Percentiles rank a stretch among this genome's conserved stretches.
phyloP scores from a whole-genome alignment of 1,140 invertebrate genomes.

The Brachionus calyciflorus region DNA sequence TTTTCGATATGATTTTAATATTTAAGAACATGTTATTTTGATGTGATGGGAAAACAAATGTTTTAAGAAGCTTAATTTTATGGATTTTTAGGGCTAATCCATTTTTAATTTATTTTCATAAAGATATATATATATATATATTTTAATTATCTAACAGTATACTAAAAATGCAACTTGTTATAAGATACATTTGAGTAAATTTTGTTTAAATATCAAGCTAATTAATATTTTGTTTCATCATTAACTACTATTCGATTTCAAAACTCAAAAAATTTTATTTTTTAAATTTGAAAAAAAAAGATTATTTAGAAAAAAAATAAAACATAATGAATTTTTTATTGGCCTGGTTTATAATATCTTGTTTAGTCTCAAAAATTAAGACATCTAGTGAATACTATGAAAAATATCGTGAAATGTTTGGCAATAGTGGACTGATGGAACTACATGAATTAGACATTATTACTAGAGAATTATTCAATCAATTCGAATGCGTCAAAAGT shows the following conservation, averaged over 20 bases:
- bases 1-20: too few species aligned
- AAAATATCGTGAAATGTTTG: constrained; percentile 30
- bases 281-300: too few species aligned
- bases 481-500: constrained; percentile 10
- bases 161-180: constrained; percentile 6
- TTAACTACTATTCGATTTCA: not conserved
- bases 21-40: too few species aligned
- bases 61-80: too few species aligned
- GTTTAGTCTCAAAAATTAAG: not conserved
- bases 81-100: too few species aligned
- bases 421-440: not conserved
- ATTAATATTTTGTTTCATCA: constrained; percentile 13
- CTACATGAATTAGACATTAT: not conserved
- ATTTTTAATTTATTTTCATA: too few species aligned
- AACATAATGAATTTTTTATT: not conserved
- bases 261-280: too few species aligned
- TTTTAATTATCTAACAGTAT: constrained; percentile 13
- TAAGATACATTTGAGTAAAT: constrained; percentile 13
- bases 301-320: too few species aligned
- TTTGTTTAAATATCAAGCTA: constrained; percentile 29
- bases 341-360: not conserved
- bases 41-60: too few species aligned
- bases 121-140: too few species aligned
- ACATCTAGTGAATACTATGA: not conserved
- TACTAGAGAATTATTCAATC: constrained; percentile 10